Base-by-base conservation (phyloP, 2,113 vertebrate species). In the Thunnus thynnus region DNA sequence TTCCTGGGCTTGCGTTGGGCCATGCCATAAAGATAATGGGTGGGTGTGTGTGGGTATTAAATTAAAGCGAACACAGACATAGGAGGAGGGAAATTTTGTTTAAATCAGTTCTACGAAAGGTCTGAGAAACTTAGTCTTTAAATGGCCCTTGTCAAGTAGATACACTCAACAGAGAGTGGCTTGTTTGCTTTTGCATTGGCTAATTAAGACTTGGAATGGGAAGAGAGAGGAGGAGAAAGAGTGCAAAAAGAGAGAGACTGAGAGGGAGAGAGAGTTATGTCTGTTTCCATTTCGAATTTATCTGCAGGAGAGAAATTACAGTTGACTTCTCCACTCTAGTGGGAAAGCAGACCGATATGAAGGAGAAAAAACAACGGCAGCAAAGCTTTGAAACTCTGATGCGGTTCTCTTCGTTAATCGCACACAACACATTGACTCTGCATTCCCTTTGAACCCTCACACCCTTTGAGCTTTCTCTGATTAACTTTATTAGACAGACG, bases 191-290 rank as follows among this genome's bases (percentile, higher is more conserved):
- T 89, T 79, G 72, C 64, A 72, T 78, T 76, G 72, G 81, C 92
- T 94, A 94, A 95, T 95, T 94, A 93, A 92, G 90, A 89, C 73
- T 85, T 86, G 60, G 84, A 86, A 93, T 82, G 30, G 65, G n/a
- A 22, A 63, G 48, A 61, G 69, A 27, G 58, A 55, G 51, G 12
- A 64, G 71, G n/a, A 82, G 47, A 80, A 54, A 16, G 47, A n/a
- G 58, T 22, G 65, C 18, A 56, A 76, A 22, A 51, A 52, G 54
- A 60, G 72, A 71, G 85, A 84, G 48, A 83, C 67, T 72, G 51
- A 44, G 57, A 58, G 76, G 70, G 87, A 87, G 83, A 80, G 85
- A 86, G 71, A 86, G 85, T 76, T 83, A 82, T 80, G 91, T 95
- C 93, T 73, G 88, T 89, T 93, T 92, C 85, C 84, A 95, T 94